These are phyloP conservation scores for Heliothis virescens DNA, from an alignment of 1,140 invertebrate species.

Conservation along the genomic window DNA sequence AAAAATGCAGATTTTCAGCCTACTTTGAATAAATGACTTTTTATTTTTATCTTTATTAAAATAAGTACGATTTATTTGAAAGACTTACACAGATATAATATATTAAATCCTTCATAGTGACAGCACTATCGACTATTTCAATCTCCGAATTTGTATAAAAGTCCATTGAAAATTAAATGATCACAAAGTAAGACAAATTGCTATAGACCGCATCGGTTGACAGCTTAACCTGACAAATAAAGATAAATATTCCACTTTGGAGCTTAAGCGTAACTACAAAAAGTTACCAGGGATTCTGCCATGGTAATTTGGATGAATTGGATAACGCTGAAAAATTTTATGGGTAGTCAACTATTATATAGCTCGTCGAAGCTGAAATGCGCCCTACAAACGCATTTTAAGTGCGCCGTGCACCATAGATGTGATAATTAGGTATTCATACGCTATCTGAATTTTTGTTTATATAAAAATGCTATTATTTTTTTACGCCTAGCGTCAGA, in stretches of 20 bases:
- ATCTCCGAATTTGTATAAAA: not conserved
- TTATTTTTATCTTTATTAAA: too few relatives aligned
- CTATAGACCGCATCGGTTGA: not conserved
- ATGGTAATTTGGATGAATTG: constrained; percentile 6
- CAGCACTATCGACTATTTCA: not conserved
- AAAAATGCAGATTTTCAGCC: too few relatives aligned
- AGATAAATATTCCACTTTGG: constrained; percentile 16
- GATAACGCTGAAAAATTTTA: not conserved
- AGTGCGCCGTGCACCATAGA: too few relatives aligned
- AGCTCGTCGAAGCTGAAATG: too few relatives aligned
- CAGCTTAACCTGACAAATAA: not conserved
- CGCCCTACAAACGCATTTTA: too few relatives aligned
- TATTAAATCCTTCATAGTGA: not conserved
- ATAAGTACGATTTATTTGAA: too few relatives aligned
- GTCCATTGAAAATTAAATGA: not conserved
- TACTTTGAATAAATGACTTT: too few relatives aligned
- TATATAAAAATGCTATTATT: too few relatives aligned
- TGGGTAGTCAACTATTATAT: not conserved
- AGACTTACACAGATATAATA: too few relatives aligned
- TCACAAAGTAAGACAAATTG: constrained; percentile 19
- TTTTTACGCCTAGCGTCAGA: too few relatives aligned
- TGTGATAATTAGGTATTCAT: too few relatives aligned
- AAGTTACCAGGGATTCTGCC: constrained; percentile 6
- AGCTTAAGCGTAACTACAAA: not conserved
- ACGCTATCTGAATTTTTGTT: too few relatives aligned